phyloP scores from a whole-genome alignment of 2,113 vertebrate species.

The Leptodactylus fuscus region DNA sequence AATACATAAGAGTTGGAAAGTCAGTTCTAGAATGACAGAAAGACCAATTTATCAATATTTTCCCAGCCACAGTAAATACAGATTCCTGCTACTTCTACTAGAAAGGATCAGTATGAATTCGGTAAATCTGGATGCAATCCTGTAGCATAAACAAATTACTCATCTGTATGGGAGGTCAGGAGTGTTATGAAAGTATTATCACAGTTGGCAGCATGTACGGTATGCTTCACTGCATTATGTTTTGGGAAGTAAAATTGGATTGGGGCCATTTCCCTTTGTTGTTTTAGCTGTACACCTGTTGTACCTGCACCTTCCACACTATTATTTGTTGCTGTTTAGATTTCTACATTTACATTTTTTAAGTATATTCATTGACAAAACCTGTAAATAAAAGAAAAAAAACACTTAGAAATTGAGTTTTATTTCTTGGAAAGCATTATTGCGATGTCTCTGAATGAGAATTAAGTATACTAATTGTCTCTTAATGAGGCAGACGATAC shows the following conservation, averaged over 20 bases:
- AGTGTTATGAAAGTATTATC: background rate
- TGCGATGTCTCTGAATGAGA: background rate
- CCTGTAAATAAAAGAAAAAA: too few species aligned
- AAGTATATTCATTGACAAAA: too few species aligned
- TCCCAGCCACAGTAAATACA: background rate
- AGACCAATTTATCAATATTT: background rate
- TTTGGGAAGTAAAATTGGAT: background rate
- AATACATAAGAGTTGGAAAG: too few species aligned
- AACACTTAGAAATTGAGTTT: background rate
- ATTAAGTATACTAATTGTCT: background rate
- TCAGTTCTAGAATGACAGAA: background rate
- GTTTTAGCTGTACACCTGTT: background rate
- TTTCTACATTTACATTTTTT: too few species aligned
- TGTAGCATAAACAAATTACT: background rate
- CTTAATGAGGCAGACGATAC: background rate
- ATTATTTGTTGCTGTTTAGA: too few species aligned
- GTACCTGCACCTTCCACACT: background rate
- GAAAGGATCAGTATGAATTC: background rate
- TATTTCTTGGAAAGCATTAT: background rate
- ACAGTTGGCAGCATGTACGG: background rate
- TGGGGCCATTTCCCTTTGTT: background rate
- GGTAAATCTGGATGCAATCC: background rate
- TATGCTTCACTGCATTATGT: background rate
- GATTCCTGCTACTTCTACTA: background rate
- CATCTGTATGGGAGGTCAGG: too few species aligned